phyloP scores from a whole-genome alignment of 2,113 vertebrate genomes.

The Chaenocephalus aceratus region DNA sequence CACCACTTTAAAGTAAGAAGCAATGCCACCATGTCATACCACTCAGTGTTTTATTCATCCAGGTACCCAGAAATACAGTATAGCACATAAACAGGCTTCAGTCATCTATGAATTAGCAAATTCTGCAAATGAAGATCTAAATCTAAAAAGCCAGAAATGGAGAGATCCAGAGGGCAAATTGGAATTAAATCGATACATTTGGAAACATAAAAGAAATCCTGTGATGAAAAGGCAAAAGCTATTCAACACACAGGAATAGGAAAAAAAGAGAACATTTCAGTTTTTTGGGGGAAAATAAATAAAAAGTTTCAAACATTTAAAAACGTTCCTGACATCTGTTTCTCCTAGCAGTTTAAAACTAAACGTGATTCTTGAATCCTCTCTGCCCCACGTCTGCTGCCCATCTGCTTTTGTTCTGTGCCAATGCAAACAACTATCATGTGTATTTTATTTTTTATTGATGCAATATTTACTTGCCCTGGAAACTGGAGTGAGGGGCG shows the following conservation, averaged over 20 bases:
- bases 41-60: neutral
- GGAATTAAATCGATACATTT: neutral
- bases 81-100: neutral
- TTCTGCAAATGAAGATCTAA: neutral
- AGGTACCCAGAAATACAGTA: too few species aligned
- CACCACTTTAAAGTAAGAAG: neutral
- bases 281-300: too few species aligned
- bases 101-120: neutral
- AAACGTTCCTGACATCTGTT: constrained; percentile 1
- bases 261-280: too few species aligned
- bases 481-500: constrained; percentile 7
- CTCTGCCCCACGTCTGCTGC: constrained; percentile 23
- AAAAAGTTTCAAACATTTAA: too few species aligned
- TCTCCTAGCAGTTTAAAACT: constrained; percentile 25
- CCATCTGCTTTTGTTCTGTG: constrained; percentile 46
- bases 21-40: neutral
- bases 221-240: neutral
- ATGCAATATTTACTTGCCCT: constrained; percentile 29
- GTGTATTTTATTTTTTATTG: neutral
- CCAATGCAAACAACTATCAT: constrained; percentile 26
- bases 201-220: neutral
- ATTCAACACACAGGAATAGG: neutral
- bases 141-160: neutral
- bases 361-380: neutral
- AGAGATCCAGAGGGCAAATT: neutral